Evolutionary conservation across 23 tunicate species (phyloP), one percentile per base, ranked within the genome.

Genomic region (Corella eumyota): DNA sequence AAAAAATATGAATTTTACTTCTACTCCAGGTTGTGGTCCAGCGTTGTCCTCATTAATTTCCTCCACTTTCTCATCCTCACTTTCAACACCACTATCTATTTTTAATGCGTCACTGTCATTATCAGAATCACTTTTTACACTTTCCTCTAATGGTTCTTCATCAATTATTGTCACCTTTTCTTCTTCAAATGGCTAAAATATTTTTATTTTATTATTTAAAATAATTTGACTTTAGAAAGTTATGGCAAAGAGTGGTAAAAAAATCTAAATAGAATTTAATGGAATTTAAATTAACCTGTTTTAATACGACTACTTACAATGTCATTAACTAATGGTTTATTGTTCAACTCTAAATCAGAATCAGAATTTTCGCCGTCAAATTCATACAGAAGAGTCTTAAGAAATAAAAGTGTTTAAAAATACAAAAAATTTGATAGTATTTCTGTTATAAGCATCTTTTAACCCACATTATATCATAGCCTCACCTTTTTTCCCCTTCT

Each of bases 81-180:
- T n/a, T n/a, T n/a, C n/a, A n/a, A n/a, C n/a, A n/a, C n/a, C n/a
- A n/a, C n/a, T n/a, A n/a, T n/a, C n/a, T n/a, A n/a, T n/a, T n/a
- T n/a, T n/a, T n/a, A n/a, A n/a, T n/a, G n/a, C n/a, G n/a, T n/a
- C n/a, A n/a, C n/a, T n/a, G n/a, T n/a, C n/a, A n/a, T n/a, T n/a
- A n/a, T n/a, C n/a, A n/a, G n/a, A n/a, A n/a, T n/a, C n/a, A n/a
- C n/a, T n/a, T n/a, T n/a, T n/a, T n/a, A n/a, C n/a, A n/a, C n/a
- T n/a, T 29, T 32, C 60, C 25, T 6, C 66, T 20, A 32, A 5
- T 6, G 21, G 13, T 32, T 77, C 85, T 28, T 61, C 85, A 53
- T 77, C 85, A 21, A 79, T 79, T 30, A 77, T 79, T 4, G 88
- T 79, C 66, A 79, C 88, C 57, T 79, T 79, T 25, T 79, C 77